These are phyloP conservation scores for Neotoxoptera formosana DNA, from an alignment of 1,140 invertebrate genomes.

Conservation along the genomic window DNA sequence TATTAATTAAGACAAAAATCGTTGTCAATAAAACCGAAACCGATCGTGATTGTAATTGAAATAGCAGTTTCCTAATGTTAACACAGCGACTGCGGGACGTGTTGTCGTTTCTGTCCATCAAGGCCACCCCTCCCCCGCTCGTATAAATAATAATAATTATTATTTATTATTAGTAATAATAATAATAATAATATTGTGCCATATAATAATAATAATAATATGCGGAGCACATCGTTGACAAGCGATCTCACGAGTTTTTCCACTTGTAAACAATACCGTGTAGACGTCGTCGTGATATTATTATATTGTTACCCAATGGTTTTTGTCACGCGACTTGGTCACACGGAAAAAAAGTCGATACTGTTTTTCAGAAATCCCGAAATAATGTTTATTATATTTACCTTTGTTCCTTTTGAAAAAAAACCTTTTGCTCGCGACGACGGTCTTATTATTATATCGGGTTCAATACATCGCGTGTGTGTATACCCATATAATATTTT, in stretches of 20 bases:
- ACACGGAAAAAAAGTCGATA: constrained; percentile 16
- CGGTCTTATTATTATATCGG: background rate
- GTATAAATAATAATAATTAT: background rate
- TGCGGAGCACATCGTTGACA: background rate
- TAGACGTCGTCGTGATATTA: background rate
- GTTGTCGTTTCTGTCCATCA: background rate
- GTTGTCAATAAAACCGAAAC: background rate
- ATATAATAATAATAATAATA: background rate
- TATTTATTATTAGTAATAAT: too few relatives aligned
- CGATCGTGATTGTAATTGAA: constrained; percentile 5
- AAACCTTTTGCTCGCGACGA: background rate
- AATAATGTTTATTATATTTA: background rate
- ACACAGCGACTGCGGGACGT: background rate
- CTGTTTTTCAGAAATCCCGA: constrained; percentile 4
- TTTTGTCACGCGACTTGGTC: constrained; percentile 38
- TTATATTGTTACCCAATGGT: background rate
- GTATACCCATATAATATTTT: background rate
- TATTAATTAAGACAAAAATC: constrained; percentile 36
- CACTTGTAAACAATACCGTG: constrained; percentile 36
- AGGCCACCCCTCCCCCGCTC: background rate
- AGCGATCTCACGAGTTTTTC: constrained; percentile 17
- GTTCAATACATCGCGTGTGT: background rate
- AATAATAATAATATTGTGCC: background rate
- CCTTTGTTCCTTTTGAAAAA: background rate
- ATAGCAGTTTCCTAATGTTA: background rate